Evolutionary conservation across 2,113 vertebrate genomes (phyloP).

Genomic region (Mus musculus): GRCm39 chr11:24501001-24501500

Average conservation of each 20-base stretch:
- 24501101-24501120: not conserved
- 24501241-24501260: not conserved
- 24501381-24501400: not conserved
- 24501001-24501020: too few relatives aligned
- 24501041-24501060: not conserved
- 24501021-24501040: too few relatives aligned
- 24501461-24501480: slow-evolving; percentile 13
- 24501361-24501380: slow-evolving; percentile 31
- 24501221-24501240: not conserved
- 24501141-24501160: not conserved
- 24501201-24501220: not conserved
- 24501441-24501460: slow-evolving; percentile 23
- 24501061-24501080: not conserved
- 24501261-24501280: not conserved
- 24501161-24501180: not conserved
- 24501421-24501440: slow-evolving; percentile 34
- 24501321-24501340: slow-evolving; percentile 45
- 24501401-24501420: not conserved
- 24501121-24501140: not conserved
- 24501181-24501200: not conserved
- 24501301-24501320: not conserved
- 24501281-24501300: slow-evolving; percentile 3
- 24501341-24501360: slow-evolving; percentile 31
- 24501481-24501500: slow-evolving; percentile 20
- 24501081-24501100: not conserved